Evolutionary conservation across 2,888 invertebrate genomes (phyloP).

Genomic region (Leucoma salicis): DNA sequence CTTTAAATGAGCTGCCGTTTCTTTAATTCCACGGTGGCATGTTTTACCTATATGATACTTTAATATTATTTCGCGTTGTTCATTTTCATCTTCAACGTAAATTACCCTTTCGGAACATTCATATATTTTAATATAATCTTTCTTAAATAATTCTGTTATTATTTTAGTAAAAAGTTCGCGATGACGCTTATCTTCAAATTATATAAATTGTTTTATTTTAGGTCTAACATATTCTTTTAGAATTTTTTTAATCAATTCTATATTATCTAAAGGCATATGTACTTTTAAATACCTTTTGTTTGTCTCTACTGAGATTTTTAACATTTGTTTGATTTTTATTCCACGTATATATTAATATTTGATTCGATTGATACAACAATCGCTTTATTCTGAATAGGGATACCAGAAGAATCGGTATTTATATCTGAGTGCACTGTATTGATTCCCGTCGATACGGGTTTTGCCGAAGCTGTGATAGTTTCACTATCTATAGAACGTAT

Average conservation of each 20-base stretch:
- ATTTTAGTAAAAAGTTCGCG: constrained; percentile 1
- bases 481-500: not conserved
- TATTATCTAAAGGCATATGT: constrained; percentile 2
- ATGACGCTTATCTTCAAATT: constrained; percentile 17
- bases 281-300: constrained; percentile 7
- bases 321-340: not conserved
- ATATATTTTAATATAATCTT: constrained; percentile 16
- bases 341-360: constrained; percentile 1
- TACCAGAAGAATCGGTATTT: not conserved
- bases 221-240: constrained; percentile 7
- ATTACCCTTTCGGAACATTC: constrained; percentile 31
- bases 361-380: not conserved
- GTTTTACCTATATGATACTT: constrained; percentile 29
- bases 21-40: constrained; percentile 27
- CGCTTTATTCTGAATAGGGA: not conserved
- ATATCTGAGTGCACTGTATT: not conserved
- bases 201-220: constrained; percentile 7
- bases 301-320: constrained; percentile 1
- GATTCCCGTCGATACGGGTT: not conserved
- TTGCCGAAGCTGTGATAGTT: not conserved
- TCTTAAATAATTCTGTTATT: constrained; percentile 16
- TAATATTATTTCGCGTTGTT: constrained; percentile 16
- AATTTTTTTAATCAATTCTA: constrained; percentile 16
- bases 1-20: constrained; percentile 21
- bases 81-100: constrained; percentile 15